Conservation (phyloP, 2,888 invertebrate species). For the Rhagophthalmus giganteus region DNA sequence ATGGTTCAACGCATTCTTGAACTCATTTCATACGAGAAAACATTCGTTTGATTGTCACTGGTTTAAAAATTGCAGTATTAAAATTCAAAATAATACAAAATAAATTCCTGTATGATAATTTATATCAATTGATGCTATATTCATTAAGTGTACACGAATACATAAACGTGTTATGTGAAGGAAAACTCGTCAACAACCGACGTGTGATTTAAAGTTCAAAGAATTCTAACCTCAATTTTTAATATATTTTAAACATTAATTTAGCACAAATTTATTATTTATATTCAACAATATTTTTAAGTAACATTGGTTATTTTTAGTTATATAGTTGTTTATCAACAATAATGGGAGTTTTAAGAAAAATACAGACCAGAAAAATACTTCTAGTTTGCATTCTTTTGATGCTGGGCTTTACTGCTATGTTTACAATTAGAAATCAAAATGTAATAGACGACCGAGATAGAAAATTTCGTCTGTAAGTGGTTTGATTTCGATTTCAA, state of each 20-base stretch:
- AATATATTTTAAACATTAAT: neutral
- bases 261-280: too few species aligned
- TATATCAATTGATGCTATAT: too few species aligned
- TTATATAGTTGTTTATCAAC: neutral
- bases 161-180: neutral
- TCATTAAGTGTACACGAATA: neutral
- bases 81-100: too few species aligned
- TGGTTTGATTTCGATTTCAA: slow-evolving; percentile 19
- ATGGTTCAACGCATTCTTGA: too few species aligned
- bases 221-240: neutral
- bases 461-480: slow-evolving; percentile 46
- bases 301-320: too few species aligned
- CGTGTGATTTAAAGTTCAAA: neutral
- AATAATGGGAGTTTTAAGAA: slow-evolving; percentile 14
- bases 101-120: too few species aligned
- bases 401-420: slow-evolving; percentile 12
- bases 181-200: too few species aligned
- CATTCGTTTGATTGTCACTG: neutral
- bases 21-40: neutral
- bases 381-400: slow-evolving; percentile 3
- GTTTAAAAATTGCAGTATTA: neutral
- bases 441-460: slow-evolving; percentile 39
- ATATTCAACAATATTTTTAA: too few species aligned
- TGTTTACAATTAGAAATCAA: slow-evolving; percentile 30
- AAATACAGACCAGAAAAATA: slow-evolving; percentile 14